Evolutionary conservation across 2,888 invertebrate genomes (phyloP), one percentile per base, ranked within the genome.

Genomic region (Acheta domesticus): DNA sequence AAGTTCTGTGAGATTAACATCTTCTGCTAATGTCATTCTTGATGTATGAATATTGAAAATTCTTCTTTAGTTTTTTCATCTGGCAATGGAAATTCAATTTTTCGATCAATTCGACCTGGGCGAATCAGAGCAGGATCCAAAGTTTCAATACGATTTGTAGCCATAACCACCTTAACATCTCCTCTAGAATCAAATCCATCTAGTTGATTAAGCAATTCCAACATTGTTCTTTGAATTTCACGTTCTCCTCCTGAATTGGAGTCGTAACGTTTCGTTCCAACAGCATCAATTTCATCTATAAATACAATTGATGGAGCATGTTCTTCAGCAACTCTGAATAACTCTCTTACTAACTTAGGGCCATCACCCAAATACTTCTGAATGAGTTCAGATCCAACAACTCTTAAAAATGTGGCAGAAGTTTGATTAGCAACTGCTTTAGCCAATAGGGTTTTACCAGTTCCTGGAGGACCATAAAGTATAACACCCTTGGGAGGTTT

Each of bases 381-480:
- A 85, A 99, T 99, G 48, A 99, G 91, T 88, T 99, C 99, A 4
- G 99, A 98, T n/a, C 99, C 99, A 21, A 99, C 99, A 79, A 99
- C 99, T 83, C 99, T 90, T 77, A 99, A 90, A 88, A 99, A 99
- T 20, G 99, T 99, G 1, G 99, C 99, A 0, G 99, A 99, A 0
- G 99, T 99, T 87, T 99, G 99, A 89, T 99, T 99, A 76, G 99
- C 99, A 0, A 99, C 99, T 36, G 99, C 99, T 88, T 99, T 99
- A 12, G 99, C 99, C 79, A 99, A 88, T 74, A 99, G 89, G 0
- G 99, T 99, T 88, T 99, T 99, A 78, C 99, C 99, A 21, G 99
- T 99, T 76, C 99, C 99, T 0, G 99, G 99, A 21, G 95, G 94
- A 0, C 99, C 99, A 87, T 99, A 99, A 73, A 99, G 89, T 85